phyloP scores from a whole-genome alignment of 1,140 invertebrate species.

The Oppia nitens region DNA sequence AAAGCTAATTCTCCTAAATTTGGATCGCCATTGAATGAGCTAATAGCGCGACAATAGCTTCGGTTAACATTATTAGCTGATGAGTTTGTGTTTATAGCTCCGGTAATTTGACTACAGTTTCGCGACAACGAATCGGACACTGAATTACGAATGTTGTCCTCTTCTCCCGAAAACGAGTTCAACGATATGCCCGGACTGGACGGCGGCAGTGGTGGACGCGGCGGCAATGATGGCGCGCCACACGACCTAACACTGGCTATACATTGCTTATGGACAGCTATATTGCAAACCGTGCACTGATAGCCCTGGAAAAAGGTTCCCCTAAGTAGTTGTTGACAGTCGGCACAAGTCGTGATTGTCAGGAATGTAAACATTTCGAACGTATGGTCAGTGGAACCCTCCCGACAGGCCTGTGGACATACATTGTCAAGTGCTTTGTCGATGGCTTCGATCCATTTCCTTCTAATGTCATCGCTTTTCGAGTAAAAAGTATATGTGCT shows the following conservation, averaged over 20 bases:
- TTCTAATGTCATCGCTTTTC: conserved; percentile 65
- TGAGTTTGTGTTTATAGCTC: not conserved
- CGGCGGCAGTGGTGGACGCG: conserved; percentile 5
- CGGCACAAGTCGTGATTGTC: conserved; percentile 54
- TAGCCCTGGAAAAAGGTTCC: conserved; percentile 56
- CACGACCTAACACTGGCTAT: conserved; percentile 22
- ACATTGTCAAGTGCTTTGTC: conserved; percentile 83
- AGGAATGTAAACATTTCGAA: conserved; percentile 74
- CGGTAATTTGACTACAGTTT: not conserved
- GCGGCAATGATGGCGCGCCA: conserved; percentile 18
- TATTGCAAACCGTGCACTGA: conserved; percentile 25
- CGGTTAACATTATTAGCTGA: not conserved
- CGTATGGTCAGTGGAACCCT: conserved; percentile 51
- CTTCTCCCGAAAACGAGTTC: not conserved
- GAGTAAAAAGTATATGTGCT: conserved; percentile 77
- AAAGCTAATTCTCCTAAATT: conserved; percentile 18
- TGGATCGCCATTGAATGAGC: conserved; percentile 4
- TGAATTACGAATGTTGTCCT: not conserved
- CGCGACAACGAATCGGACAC: not conserved
- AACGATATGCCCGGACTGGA: not conserved
- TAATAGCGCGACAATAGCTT: conserved; percentile 1
- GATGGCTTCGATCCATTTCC: conserved; percentile 80
- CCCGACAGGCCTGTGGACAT: conserved; percentile 52
- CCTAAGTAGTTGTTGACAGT: conserved; percentile 72
- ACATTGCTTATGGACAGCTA: conserved; percentile 24